Conservation (phyloP, 2,888 invertebrate species). For the Alsophila aescularia region DNA sequence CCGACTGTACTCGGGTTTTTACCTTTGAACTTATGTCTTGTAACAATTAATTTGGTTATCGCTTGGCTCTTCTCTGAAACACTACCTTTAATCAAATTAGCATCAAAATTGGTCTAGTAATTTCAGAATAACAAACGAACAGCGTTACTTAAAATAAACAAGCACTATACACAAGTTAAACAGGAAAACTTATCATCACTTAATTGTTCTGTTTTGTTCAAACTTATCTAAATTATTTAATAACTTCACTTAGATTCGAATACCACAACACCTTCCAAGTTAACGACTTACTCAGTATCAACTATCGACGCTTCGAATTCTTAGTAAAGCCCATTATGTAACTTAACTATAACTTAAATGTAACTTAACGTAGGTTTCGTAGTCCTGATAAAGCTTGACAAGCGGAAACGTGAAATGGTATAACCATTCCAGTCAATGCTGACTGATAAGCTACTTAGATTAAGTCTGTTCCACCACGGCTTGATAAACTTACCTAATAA, state of each 20-base stretch:
- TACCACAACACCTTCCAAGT: neutral
- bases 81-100: too few relatives aligned
- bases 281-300: conserved; percentile 7
- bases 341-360: conserved; percentile 26
- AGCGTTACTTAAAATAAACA: too few relatives aligned
- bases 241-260: neutral
- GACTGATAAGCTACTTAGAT: conserved; percentile 25
- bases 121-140: too few relatives aligned
- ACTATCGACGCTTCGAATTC: conserved; percentile 14
- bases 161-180: too few relatives aligned
- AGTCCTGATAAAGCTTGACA: conserved; percentile 26
- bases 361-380: conserved; percentile 24
- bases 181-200: too few relatives aligned
- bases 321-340: conserved; percentile 20
- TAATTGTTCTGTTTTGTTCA: too few relatives aligned
- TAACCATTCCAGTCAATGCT: conserved; percentile 23
- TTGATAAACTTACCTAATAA: conserved; percentile 2
- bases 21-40: too few relatives aligned
- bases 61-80: too few relatives aligned
- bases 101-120: too few relatives aligned
- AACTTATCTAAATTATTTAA: too few relatives aligned
- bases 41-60: too few relatives aligned
- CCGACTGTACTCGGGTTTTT: too few relatives aligned
- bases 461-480: conserved; percentile 5
- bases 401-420: conserved; percentile 26